These are phyloP conservation scores for Poicephalus gulielmi DNA, from an alignment of 2,113 vertebrate genomes.

Conservation along the genomic window DNA sequence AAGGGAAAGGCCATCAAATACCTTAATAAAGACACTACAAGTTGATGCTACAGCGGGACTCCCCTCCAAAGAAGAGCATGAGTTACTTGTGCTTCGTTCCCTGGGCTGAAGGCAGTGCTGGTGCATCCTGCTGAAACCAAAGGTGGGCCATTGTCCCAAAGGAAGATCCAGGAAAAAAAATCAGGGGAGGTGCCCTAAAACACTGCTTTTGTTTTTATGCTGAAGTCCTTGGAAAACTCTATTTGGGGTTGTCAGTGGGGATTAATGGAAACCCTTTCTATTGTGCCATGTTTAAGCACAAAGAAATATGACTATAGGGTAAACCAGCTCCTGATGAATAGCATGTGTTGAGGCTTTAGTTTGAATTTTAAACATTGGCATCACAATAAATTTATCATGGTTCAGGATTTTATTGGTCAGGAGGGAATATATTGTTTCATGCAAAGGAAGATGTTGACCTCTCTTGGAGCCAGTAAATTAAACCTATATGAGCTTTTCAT, in stretches of 20 bases:
- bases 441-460: slow-evolving; percentile 1
- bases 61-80: background rate
- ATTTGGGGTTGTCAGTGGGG: slow-evolving; percentile 6
- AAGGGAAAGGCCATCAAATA: no score
- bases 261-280: slow-evolving; percentile 47
- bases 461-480: slow-evolving; percentile 40
- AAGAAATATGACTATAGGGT: slow-evolving; percentile 2
- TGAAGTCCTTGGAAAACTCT: slow-evolving; percentile 22
- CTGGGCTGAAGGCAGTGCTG: background rate
- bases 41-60: no score
- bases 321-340: slow-evolving; percentile 45
- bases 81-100: background rate
- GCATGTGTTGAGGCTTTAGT: background rate
- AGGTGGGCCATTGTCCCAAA: background rate
- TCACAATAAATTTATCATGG: slow-evolving; percentile 40
- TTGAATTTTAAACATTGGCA: slow-evolving; percentile 38
- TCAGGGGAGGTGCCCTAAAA: background rate
- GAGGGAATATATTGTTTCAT: slow-evolving; percentile 24
- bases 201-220: background rate
- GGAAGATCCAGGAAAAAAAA: background rate
- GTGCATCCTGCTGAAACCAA: no score
- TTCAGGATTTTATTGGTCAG: slow-evolving; percentile 44
- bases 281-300: slow-evolving; percentile 37
- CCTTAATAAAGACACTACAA: background rate
- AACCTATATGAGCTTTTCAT: slow-evolving; percentile 5